Evolutionary conservation across 2,888 invertebrate species (phyloP).

Genomic region (Zaprionus bogoriensis): DNA sequence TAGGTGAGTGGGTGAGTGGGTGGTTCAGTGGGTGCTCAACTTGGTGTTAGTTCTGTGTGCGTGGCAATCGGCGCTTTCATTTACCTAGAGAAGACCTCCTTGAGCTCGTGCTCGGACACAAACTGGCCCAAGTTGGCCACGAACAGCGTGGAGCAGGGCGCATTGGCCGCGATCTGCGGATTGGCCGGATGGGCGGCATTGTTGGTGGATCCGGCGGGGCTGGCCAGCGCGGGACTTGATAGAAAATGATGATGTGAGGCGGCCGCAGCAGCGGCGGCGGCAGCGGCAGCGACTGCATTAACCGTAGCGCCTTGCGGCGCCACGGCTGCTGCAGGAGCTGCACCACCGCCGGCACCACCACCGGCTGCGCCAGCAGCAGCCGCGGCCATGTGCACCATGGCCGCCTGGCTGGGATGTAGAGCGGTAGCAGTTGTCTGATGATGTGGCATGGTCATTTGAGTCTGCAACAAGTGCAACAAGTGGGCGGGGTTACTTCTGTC

Average conservation of each 20-base stretch:
- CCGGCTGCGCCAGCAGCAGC: constrained; percentile 64
- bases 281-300: constrained; percentile 51
- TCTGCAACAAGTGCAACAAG: constrained; percentile 74
- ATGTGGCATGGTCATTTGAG: constrained; percentile 84
- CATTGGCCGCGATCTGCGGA: constrained; percentile 86
- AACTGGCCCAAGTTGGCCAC: constrained; percentile 99
- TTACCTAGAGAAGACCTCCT: constrained; percentile 98
- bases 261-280: constrained; percentile 66
- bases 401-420: constrained; percentile 85
- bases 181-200: constrained; percentile 83
- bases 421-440: constrained; percentile 82
- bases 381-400: constrained; percentile 86
- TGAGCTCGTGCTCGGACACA: constrained; percentile 98
- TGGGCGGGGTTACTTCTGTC: neutral
- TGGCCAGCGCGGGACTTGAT: constrained; percentile 96
- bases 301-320: constrained; percentile 62
- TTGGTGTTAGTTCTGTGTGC: constrained; percentile 5
- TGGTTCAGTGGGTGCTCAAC: constrained; percentile 3
- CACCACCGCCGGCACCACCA: constrained; percentile 80
- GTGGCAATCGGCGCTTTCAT: constrained; percentile 4
- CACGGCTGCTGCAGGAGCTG: constrained; percentile 82
- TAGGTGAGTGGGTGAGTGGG: neutral
- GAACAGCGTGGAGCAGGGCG: constrained; percentile 98
- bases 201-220: constrained; percentile 88
- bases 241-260: constrained; percentile 91